Base-by-base conservation (phyloP, 1,140 invertebrate genomes). In the Branchinecta lynchi region DNA sequence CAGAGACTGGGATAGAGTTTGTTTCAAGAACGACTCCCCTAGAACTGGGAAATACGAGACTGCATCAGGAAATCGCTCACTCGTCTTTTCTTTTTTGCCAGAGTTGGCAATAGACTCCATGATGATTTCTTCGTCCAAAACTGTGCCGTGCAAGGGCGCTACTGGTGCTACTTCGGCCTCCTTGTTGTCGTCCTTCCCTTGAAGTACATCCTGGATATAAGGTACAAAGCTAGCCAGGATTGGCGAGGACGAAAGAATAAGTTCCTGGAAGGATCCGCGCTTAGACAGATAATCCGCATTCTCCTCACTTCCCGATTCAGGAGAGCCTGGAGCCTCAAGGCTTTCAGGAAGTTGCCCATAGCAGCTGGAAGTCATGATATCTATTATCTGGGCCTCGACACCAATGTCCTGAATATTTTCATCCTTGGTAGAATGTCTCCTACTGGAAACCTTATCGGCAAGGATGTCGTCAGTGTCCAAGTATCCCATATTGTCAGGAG, bases 221-320 rank as follows among this genome's bases (percentile, higher is more conserved):
- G 51, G 51, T 12, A 60, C 51, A 60, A 60, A 60, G 17, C 51
- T 60, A 15, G 51, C 51, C 51, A 60, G 51, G 17, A 60, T 60
- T 60, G 51, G 51, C 17, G 51, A 60, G 17, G 51, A 12, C 51
- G 17, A 12, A 20, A 15, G 12, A 60, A 60, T 60, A 60, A 60
- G 51, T 20, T 60, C 51, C 17, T 20, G 12, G 12, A 60, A 60
- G 17, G 51, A 60, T 15, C 51, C 51, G 12, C 51, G 51, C 51
- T 60, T 60, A 60, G 51, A 60, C 6, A 20, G 17, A 20, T 20
- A 3, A 60, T 20, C 17, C 17, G 12, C 51, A 3, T 15, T 20
- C 12, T 12, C 17, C 17, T 60, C 51, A 32, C 32, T 32, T 32
- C 32, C 32, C 1, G 32, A 32, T 32, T 32, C 32, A 32, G 32